phyloP scores from a whole-genome alignment of 2,797 vertebrate species.

The Phyllotis vaccarum region DNA sequence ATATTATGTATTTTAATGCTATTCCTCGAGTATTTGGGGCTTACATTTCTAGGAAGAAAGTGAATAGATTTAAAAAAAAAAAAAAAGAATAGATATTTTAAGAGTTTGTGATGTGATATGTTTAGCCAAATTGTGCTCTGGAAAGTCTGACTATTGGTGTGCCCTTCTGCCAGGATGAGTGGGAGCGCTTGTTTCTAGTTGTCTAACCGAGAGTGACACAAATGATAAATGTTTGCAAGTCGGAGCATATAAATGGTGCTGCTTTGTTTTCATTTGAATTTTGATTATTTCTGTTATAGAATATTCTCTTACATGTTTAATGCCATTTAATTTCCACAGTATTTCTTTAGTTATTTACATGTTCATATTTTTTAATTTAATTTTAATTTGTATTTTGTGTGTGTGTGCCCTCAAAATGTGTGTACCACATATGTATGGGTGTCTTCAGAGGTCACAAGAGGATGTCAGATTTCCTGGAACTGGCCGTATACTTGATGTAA shows the following conservation, averaged over 20 bases:
- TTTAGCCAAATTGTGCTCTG: not conserved
- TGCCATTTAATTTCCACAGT: slow-evolving; percentile 8
- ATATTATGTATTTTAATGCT: slow-evolving; percentile 5
- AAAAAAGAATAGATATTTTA: slow-evolving; percentile 29
- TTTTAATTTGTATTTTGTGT: not conserved
- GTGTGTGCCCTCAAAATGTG: not conserved
- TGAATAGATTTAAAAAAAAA: too few species aligned
- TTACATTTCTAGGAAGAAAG: slow-evolving; percentile 32
- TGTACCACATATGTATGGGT: not conserved
- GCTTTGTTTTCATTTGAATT: slow-evolving; percentile 42
- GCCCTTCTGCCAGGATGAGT: not conserved
- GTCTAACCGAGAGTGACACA: slow-evolving; percentile 17
- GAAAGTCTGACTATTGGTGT: not conserved
- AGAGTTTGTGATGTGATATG: not conserved
- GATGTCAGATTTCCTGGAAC: not conserved
- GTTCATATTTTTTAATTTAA: not conserved
- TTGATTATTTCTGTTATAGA: not conserved
- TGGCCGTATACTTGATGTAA: not conserved
- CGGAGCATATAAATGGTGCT: slow-evolving; percentile 3
- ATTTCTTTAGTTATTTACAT: slow-evolving; percentile 34
- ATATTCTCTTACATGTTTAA: slow-evolving; percentile 49
- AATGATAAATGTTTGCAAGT: slow-evolving; percentile 12
- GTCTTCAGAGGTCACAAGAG: not conserved
- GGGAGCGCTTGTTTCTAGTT: not conserved
- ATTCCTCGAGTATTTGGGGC: not conserved